Base-by-base conservation (phyloP, 1,140 invertebrate species). In the Lepidurus couesii region DNA sequence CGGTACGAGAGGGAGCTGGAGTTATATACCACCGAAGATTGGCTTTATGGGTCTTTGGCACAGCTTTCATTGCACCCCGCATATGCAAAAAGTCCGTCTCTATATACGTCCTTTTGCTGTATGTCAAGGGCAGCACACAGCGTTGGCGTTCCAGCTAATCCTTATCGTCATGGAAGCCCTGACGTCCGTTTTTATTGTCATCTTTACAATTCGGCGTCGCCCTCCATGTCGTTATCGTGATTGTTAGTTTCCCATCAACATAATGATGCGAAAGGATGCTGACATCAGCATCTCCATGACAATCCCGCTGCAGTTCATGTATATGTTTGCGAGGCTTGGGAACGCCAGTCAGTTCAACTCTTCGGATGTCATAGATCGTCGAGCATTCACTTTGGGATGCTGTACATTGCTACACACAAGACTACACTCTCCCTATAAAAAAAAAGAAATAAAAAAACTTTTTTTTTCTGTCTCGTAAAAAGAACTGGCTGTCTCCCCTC, bases 221-320 rank as follows among this genome's bases (percentile, higher is more conserved):
- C 53, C 53, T 65, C 53, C 53, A 65, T 65, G 53, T 65, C 53
- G 53, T 65, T 65, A 21, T 65, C 53, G 13, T 65, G 53, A 65
- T 65, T 65, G 53, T 65, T 65, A 65, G 53, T 65, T 21, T 65
- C 53, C 53, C 53, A 65, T 65, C 53, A 65, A 65, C 53, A 65
- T 65, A 65, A 65, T 65, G 53, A 65, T 65, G 53, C 53, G 53
- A 65, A 65, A 65, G 53, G 53, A 65, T 65, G 53, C 53, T 65
- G 53, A 65, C 53, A 65, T 65, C 53, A 65, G 53, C 53, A 65
- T 65, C 53, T 65, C 53, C 53, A 65, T 65, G 53, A 65, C 53
- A 65, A 65, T 65, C 53, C n/a, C 53, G 53, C 53, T 21, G 53
- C n/a, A 65, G 53, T 65, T 65, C 53, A 21, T 65, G 53, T 65